A percentile compares a stretch with the other conserved stretches of the same genome.
phyloP scores from a whole-genome alignment of 2,113 vertebrate species.

The Deroptyus accipitrinus region DNA sequence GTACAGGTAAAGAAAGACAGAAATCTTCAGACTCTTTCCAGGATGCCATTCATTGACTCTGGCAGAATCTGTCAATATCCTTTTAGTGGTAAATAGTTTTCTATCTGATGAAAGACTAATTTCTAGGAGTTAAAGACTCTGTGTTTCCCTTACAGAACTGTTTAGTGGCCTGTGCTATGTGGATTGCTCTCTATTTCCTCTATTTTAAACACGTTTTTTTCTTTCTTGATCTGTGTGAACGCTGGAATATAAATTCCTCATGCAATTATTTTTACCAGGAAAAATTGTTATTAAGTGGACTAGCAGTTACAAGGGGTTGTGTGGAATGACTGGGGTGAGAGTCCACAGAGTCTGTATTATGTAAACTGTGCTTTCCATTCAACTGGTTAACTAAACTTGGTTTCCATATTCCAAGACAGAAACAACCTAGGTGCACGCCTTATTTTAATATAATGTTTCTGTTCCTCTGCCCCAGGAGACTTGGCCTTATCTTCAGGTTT shows the following conservation, averaged over 20 bases:
- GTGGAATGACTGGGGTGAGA: neutral
- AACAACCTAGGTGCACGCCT: neutral
- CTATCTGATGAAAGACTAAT: neutral
- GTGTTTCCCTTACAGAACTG: neutral
- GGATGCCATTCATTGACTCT: neutral
- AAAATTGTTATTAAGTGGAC: neutral
- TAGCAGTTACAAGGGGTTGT: neutral
- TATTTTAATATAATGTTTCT: neutral
- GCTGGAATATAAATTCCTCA: neutral
- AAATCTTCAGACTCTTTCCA: neutral
- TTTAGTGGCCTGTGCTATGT: neutral
- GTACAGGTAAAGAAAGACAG: neutral
- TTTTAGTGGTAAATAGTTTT: neutral
- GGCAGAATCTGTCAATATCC: neutral
- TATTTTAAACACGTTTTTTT: neutral
- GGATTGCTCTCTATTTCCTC: neutral
- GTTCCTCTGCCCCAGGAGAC: neutral
- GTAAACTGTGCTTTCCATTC: neutral
- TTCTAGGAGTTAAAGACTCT: neutral
- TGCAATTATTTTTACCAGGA: neutral
- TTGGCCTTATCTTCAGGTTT: neutral
- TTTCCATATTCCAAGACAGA: slow-evolving; percentile 3
- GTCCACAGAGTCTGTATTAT: neutral
- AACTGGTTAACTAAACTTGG: slow-evolving; percentile 4
- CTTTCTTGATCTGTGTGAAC: neutral